phyloP scores from a whole-genome alignment of 2,888 invertebrate species.

The Habroteleia sp. region DNA sequence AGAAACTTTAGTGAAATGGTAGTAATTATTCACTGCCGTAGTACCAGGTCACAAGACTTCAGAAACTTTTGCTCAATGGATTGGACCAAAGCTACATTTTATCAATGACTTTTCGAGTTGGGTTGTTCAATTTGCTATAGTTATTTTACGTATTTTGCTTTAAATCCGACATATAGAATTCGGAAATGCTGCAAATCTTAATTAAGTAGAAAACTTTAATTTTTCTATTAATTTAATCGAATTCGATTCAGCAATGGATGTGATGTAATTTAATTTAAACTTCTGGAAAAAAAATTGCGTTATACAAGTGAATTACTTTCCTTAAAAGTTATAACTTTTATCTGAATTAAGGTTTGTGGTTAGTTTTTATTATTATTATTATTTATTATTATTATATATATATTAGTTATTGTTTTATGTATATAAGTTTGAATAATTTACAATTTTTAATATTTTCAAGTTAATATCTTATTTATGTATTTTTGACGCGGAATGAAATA shows the following conservation, averaged over 20 bases:
- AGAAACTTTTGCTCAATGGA: constrained; percentile 43
- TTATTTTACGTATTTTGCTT: constrained; percentile 15
- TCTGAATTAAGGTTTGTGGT: too few relatives aligned
- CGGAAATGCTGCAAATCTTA: constrained; percentile 1
- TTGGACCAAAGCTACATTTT: constrained; percentile 46
- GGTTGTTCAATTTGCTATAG: constrained; percentile 18
- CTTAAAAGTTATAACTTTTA: constrained; percentile 26
- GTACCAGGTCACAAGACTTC: constrained; percentile 49
- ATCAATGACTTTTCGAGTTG: constrained; percentile 50
- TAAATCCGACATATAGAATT: background rate
- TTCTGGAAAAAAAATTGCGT: constrained; percentile 22
- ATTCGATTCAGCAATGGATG: background rate
- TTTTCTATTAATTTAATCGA: constrained; percentile 34
- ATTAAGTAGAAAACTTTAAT: constrained; percentile 14
- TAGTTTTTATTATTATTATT: too few relatives aligned
- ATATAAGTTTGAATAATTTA: too few relatives aligned
- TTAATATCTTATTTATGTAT: too few relatives aligned
- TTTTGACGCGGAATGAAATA: too few relatives aligned
- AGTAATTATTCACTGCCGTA: constrained; percentile 47
- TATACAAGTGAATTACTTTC: constrained; percentile 24
- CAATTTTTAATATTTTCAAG: too few relatives aligned
- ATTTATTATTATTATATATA: too few relatives aligned
- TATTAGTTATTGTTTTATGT: too few relatives aligned
- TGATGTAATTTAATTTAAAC: constrained; percentile 27
- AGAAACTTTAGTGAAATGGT: constrained; percentile 49